Conservation (phyloP, 2,113 vertebrate genomes). For the Lanius ludovicianus region DNA sequence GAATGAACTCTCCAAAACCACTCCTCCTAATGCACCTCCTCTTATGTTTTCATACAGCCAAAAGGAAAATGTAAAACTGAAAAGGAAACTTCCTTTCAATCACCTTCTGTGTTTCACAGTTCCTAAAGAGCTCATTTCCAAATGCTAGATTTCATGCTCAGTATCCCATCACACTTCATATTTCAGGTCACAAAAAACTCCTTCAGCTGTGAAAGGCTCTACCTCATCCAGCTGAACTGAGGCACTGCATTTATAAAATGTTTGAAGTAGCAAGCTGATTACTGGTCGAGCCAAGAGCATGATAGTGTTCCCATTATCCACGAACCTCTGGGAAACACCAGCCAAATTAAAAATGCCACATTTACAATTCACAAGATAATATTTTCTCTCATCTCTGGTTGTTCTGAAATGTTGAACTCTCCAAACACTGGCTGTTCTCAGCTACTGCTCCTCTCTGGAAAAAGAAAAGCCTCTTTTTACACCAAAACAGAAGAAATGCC, state of each 20-base stretch:
- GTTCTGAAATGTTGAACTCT: neutral
- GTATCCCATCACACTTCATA: neutral
- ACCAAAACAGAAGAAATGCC: neutral
- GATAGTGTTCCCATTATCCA: neutral
- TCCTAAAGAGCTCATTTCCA: neutral
- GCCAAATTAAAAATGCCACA: conserved; percentile 25
- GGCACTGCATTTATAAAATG: neutral
- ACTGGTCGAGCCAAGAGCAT: neutral
- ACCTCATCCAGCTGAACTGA: neutral
- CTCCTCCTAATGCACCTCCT: neutral
- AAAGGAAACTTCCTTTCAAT: neutral
- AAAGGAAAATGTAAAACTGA: neutral
- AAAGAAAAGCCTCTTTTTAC: conserved; percentile 7
- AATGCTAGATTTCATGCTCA: neutral
- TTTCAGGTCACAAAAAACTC: conserved; percentile 35
- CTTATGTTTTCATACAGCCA: neutral
- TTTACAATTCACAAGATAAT: conserved; percentile 22
- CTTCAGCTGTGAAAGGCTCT: neutral
- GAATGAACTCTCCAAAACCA: neutral
- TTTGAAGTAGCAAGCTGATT: neutral
- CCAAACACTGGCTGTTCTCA: neutral
- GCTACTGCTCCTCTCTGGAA: neutral
- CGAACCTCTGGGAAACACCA: neutral
- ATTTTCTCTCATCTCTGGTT: conserved; percentile 41
- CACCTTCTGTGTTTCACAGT: neutral